phyloP scores from a whole-genome alignment of 2,113 vertebrate genomes.

The Calidris pugnax region DNA sequence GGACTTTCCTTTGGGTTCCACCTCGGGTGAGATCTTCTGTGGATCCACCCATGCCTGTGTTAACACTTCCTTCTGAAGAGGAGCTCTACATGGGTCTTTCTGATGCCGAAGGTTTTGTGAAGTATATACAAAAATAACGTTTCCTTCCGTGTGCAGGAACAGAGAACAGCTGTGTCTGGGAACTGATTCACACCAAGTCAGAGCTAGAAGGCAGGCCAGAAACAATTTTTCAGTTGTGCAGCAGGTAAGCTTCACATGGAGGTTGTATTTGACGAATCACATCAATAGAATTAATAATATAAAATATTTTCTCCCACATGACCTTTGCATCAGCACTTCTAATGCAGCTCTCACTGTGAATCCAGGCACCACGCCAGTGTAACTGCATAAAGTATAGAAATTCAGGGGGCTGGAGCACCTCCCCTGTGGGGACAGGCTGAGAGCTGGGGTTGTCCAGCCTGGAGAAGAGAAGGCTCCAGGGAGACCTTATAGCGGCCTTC shows the following conservation, averaged over 20 bases:
- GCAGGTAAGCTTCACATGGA: slow-evolving; percentile 82
- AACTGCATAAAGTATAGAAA: background rate
- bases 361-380: background rate
- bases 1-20: background rate
- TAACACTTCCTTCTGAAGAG: background rate
- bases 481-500: no score
- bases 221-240: slow-evolving; percentile 91
- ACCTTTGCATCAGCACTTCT: background rate
- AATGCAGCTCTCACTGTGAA: background rate
- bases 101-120: background rate
- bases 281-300: background rate
- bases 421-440: no score
- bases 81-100: background rate
- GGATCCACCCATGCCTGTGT: background rate
- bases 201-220: slow-evolving; percentile 93
- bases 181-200: slow-evolving; percentile 94
- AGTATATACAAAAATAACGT: background rate
- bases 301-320: background rate
- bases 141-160: slow-evolving; percentile 69
- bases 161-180: slow-evolving; percentile 92
- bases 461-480: no score
- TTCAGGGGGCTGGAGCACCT: no score
- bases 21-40: background rate
- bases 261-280: background rate
- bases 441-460: no score